Evolutionary conservation across 2,797 vertebrate species (phyloP).

Genomic region (Hyperoplus immaculatus): DNA sequence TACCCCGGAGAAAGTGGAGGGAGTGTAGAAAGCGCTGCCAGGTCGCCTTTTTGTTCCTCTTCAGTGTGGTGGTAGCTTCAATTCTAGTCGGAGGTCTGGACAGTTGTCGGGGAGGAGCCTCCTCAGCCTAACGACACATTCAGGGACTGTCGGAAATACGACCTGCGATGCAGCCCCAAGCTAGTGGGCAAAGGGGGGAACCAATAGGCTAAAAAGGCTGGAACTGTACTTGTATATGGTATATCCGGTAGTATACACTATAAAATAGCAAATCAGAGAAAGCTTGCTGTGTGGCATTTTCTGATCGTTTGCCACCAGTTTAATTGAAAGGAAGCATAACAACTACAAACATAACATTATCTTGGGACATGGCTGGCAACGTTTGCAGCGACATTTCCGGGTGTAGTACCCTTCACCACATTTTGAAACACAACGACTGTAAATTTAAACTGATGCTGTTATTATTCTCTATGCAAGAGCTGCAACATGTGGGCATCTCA

Average conservation of each 20-base stretch:
- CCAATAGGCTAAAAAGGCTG: neutral
- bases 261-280: no score
- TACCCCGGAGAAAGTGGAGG: slow-evolving; percentile 86
- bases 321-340: no score
- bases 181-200: neutral
- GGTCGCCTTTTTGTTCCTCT: slow-evolving; percentile 85
- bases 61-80: slow-evolving; percentile 82
- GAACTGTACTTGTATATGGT: neutral
- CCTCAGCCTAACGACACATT: slow-evolving; percentile 46
- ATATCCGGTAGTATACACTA: no score
- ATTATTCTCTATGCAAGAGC: neutral
- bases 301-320: no score
- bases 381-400: no score
- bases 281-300: no score
- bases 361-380: no score
- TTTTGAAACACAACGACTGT: no score
- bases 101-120: slow-evolving; percentile 77
- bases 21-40: slow-evolving; percentile 78
- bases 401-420: no score
- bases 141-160: slow-evolving; percentile 46
- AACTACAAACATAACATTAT: no score
- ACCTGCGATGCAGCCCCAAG: neutral
- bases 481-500: neutral
- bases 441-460: neutral
- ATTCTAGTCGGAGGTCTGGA: slow-evolving; percentile 66